Percentiles rank a stretch among this genome's conserved stretches.
These are phyloP conservation scores for Pycnomerus fuliginosus DNA, from an alignment of 2,888 invertebrate genomes.

Conservation along the genomic window DNA sequence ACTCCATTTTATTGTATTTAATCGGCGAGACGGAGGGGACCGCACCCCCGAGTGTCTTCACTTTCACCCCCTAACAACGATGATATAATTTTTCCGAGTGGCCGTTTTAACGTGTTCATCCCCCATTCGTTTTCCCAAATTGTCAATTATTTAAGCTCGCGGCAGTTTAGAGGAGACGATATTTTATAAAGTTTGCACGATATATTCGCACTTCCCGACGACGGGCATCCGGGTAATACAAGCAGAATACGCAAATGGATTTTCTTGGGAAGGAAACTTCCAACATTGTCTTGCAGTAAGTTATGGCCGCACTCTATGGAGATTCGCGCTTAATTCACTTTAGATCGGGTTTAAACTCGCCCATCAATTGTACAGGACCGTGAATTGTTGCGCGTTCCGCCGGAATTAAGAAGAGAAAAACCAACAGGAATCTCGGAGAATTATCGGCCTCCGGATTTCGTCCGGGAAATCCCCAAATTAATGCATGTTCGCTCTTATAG, in stretches of 20 bases:
- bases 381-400: conserved; percentile 36
- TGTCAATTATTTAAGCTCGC: conserved; percentile 13
- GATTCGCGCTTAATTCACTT: conserved; percentile 44
- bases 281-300: conserved; percentile 32
- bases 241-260: conserved; percentile 27
- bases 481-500: conserved; percentile 18
- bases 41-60: conserved; percentile 17
- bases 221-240: conserved; percentile 23
- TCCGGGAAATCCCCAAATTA: conserved; percentile 19
- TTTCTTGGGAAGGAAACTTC: conserved; percentile 26
- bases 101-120: conserved; percentile 20
- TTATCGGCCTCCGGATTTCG: conserved; percentile 28
- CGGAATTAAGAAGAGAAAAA: conserved; percentile 33
- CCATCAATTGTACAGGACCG: conserved; percentile 42
- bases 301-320: conserved; percentile 43
- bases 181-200: conserved; percentile 24
- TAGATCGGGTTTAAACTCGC: conserved; percentile 42
- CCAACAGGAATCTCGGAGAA: conserved; percentile 27
- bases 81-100: conserved; percentile 25
- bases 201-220: conserved; percentile 23
- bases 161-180: conserved; percentile 6
- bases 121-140: conserved; percentile 17
- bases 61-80: conserved; percentile 23
- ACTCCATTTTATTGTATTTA: conserved; percentile 8
- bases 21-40: conserved; percentile 1